Base-by-base conservation (phyloP, 1,140 invertebrate species). In the Venturia canescens region DNA sequence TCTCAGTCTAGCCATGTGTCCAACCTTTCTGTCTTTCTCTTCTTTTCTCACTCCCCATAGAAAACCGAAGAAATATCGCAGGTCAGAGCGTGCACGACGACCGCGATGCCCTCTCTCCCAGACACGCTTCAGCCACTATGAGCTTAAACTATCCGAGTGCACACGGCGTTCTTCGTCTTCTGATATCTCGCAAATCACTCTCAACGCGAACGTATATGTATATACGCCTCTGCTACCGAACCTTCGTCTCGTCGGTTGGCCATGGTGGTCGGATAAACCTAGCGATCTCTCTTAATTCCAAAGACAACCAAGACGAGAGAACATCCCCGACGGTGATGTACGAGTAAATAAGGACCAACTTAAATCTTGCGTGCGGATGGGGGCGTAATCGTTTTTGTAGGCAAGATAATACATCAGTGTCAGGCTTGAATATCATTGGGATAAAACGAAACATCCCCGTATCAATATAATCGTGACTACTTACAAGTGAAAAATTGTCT, bases 151-250 rank as follows among this genome's bases (percentile, higher is more conserved):
- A 66, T 38, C 29, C 75, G 27, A 11, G 26, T 38, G 34, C 31
- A 76, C 53, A 50, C 53, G 34, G 60, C 27, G 57, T 60, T 77
- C 75, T 77, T 77, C 75, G 75, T 77, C 75, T 77, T 77, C 75
- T 63, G 75, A 77, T 77, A 77, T 77, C 75, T 77, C 75, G 75
- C 75, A 77, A 77, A 77, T 77, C 75, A 77, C 75, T 77, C 75
- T 69, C 44, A 53, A 50, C 71, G 44, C 66, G 16, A 66, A 77
- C 34, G 60, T 77, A 53, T 69, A 69, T 69, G 13, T 69, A 29
- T 66, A 66, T 29, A 23, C 23, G 0, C 13, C n/a, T 23, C 5
- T 63, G 3, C 13, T 13, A 26, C 60, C 60, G 3, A 63, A n/a
- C 23, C n/a, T 63, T 63, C 60, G 1, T 27, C 60, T 63, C 60